Evolutionary conservation across 2,888 invertebrate genomes (phyloP).

Genomic region (Trisateles emortualis): DNA sequence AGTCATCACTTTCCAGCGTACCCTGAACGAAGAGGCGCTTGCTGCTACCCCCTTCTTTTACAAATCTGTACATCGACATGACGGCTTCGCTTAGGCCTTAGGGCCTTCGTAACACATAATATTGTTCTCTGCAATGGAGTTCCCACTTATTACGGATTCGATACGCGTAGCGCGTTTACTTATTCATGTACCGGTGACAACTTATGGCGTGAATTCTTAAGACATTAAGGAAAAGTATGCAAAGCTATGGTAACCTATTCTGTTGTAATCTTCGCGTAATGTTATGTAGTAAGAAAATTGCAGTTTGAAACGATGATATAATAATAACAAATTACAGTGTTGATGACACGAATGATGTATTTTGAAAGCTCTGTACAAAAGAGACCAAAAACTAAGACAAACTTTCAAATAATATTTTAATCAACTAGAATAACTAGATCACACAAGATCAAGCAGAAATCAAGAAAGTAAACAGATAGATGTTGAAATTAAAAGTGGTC

Average conservation of each 20-base stretch:
- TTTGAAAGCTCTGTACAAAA: not conserved
- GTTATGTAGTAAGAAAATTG: slow-evolving; percentile 18
- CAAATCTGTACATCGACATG: slow-evolving; percentile 93
- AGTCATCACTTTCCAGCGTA: slow-evolving; percentile 88
- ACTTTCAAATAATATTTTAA: not conserved
- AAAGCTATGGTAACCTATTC: slow-evolving; percentile 38
- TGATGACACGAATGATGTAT: not conserved
- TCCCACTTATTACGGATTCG: slow-evolving; percentile 75
- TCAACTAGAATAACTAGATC: not conserved
- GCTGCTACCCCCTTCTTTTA: slow-evolving; percentile 88
- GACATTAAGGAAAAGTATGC: slow-evolving; percentile 43
- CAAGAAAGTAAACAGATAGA: slow-evolving; percentile 59
- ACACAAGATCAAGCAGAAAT: slow-evolving; percentile 18
- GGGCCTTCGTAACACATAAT: slow-evolving; percentile 72
- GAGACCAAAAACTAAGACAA: not conserved
- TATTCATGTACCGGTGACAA: slow-evolving; percentile 55
- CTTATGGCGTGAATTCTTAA: slow-evolving; percentile 49
- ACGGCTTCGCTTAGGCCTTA: slow-evolving; percentile 67
- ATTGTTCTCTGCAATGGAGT: slow-evolving; percentile 65
- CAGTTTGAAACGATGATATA: not conserved
- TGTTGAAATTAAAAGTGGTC: slow-evolving; percentile 59
- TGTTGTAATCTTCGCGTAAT: slow-evolving; percentile 25
- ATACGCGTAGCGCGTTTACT: slow-evolving; percentile 60
- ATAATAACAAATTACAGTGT: not conserved
- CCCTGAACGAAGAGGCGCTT: slow-evolving; percentile 93